These are phyloP conservation scores for Dolichopus griseipennis DNA, from an alignment of 2,888 invertebrate genomes.

Conservation along the genomic window DNA sequence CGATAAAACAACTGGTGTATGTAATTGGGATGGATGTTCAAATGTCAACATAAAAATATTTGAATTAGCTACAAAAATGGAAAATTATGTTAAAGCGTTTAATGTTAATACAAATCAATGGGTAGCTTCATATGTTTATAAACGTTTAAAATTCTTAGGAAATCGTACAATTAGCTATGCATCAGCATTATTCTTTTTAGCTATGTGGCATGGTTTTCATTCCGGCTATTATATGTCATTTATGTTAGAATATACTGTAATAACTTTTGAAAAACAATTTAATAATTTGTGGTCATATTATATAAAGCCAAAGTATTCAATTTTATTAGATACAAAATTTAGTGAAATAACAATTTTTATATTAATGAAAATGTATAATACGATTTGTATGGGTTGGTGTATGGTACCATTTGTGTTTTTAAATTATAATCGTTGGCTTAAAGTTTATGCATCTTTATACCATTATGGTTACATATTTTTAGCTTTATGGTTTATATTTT, in stretches of 20 bases:
- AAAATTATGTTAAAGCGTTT: slow-evolving; percentile 82
- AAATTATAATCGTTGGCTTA: slow-evolving; percentile 58
- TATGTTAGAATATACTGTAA: slow-evolving; percentile 80
- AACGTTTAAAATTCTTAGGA: slow-evolving; percentile 82
- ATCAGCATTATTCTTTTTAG: slow-evolving; percentile 74
- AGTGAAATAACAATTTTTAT: slow-evolving; percentile 47
- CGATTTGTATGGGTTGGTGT: slow-evolving; percentile 77
- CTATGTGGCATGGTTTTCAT: slow-evolving; percentile 93
- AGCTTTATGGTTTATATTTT: slow-evolving; percentile 48
- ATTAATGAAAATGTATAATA: slow-evolving; percentile 61
- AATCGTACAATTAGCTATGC: slow-evolving; percentile 74
- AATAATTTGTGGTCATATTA: neutral
- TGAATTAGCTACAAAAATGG: slow-evolving; percentile 76
- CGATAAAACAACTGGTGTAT: slow-evolving; percentile 49
- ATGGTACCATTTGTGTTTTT: slow-evolving; percentile 65
- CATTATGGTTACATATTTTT: slow-evolving; percentile 63
- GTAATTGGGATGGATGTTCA: slow-evolving; percentile 81
- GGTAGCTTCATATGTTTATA: slow-evolving; percentile 90
- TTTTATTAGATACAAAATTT: slow-evolving; percentile 21
- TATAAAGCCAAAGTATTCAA: slow-evolving; percentile 2
- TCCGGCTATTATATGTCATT: slow-evolving; percentile 92
- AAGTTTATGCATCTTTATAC: slow-evolving; percentile 54
- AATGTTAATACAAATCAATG: slow-evolving; percentile 94
- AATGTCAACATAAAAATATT: slow-evolving; percentile 77
- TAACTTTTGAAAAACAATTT: slow-evolving; percentile 72